Base-by-base conservation (phyloP, 2,888 invertebrate genomes). In the Ectemnius continuus region DNA sequence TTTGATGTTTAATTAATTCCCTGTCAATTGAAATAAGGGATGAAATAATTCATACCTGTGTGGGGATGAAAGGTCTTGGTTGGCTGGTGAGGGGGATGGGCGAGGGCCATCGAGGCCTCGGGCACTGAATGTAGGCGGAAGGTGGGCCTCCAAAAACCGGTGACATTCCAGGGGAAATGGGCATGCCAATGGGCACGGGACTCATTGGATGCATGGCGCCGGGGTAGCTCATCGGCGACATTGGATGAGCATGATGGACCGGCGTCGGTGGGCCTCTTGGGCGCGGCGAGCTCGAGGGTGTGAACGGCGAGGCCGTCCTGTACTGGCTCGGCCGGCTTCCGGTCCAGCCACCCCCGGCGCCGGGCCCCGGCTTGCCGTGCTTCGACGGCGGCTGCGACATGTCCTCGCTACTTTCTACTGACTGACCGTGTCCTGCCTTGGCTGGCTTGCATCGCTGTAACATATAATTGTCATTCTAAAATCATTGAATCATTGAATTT, bases 291-390 rank as follows among this genome's bases (percentile, higher is more conserved):
- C 95, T 95, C 81, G 95, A 94, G 1, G 95, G 94, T 8, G 94
- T 94, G 93, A 95, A 96, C 62, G 96, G 95, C 48, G 96, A 95
- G 14, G 95, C 94, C 46, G 96, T 94, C 47, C 95, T 94, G 91
- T 94, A 96, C 23, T 76, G 76, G 78, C 94, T 93, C 2, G 93
- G 79, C 91, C 66, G 47, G 18, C 91, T 92, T 91, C 67, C 73
- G 1, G 80, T 36, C 73, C 81, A 79, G 84, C 92, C 92, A 92
- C 92, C 85, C 87, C 82, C 80, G 82, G 87, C 78, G 23, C 23
- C 36, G 36, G 36, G 36, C 78, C 84, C 85, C 84, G 88, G 68
- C 91, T 93, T 93, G 88, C 85, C 91, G 89, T 86, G 82, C 81
- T 81, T 91, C 88, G 82, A 92, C 76, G 84, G 88, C 59, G 85